phyloP scores from a whole-genome alignment of 1,140 invertebrate genomes.

The Xylocopa sonorina region DNA sequence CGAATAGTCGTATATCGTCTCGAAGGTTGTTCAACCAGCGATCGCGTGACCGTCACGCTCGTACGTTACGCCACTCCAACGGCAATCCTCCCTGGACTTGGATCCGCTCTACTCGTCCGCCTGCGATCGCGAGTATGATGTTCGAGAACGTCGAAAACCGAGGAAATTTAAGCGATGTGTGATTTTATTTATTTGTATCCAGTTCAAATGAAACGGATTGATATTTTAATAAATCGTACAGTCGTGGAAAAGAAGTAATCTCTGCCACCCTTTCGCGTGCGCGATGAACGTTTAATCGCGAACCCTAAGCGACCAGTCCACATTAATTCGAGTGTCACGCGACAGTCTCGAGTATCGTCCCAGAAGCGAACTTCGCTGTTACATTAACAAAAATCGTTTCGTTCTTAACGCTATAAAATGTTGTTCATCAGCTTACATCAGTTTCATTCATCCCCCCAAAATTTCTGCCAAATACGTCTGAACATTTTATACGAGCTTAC shows the following conservation, averaged over 20 bases:
- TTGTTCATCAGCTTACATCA: too few species aligned
- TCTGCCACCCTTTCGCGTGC: conserved; percentile 23
- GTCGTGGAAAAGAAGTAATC: conserved; percentile 9
- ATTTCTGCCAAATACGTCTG: too few species aligned
- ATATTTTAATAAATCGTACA: conserved; percentile 32
- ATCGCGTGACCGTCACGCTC: conserved; percentile 50
- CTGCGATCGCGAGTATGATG: neutral
- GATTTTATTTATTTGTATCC: too few species aligned
- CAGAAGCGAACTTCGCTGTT: conserved; percentile 24
- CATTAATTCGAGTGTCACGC: conserved; percentile 42
- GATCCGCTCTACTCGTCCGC: neutral
- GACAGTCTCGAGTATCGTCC: conserved; percentile 23
- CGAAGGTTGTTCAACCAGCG: conserved; percentile 42
- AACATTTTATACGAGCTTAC: too few species aligned
- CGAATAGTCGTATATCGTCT: conserved; percentile 49
- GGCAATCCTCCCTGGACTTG: conserved; percentile 25
- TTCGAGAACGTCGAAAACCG: too few species aligned
- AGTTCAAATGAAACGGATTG: too few species aligned
- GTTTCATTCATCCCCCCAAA: too few species aligned
- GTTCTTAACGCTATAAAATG: too few species aligned
- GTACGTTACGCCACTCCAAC: conserved; percentile 21
- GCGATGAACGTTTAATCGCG: conserved; percentile 17
- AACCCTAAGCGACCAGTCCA: conserved; percentile 27
- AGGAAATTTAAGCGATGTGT: too few species aligned
- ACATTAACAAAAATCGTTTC: neutral